Percentiles rank a stretch among this genome's conserved stretches.
phyloP scores from a whole-genome alignment of 2,888 invertebrate genomes.

The Eumacrocentrus americanus region DNA sequence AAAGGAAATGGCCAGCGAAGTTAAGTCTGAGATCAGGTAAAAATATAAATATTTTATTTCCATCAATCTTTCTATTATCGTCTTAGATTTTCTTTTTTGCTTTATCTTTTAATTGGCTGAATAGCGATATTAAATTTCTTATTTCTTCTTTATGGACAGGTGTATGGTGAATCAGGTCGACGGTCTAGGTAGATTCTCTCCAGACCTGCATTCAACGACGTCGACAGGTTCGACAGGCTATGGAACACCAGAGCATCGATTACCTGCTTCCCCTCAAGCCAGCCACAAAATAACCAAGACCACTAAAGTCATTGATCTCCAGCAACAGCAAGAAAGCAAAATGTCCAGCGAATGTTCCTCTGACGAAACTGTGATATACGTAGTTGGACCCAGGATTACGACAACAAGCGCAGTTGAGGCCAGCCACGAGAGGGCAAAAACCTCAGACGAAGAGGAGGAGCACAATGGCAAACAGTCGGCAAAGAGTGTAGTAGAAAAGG shows the following conservation, averaged over 20 bases:
- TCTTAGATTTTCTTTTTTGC: no score
- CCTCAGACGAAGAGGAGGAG: slow-evolving; percentile 34
- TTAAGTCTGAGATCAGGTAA: slow-evolving; percentile 78
- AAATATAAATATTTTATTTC: not conserved
- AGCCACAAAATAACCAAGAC: slow-evolving; percentile 32
- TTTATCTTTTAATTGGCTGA: no score
- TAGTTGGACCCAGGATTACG: slow-evolving; percentile 46
- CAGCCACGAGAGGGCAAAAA: slow-evolving; percentile 31
- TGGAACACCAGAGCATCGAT: slow-evolving; percentile 52
- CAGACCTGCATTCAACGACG: slow-evolving; percentile 29
- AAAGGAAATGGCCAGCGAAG: slow-evolving; percentile 79
- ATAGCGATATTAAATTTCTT: not conserved
- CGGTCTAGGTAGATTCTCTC: slow-evolving; percentile 62
- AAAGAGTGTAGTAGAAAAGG: slow-evolving; percentile 47
- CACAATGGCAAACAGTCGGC: slow-evolving; percentile 28
- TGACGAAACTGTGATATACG: slow-evolving; percentile 61
- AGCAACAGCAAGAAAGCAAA: slow-evolving; percentile 56
- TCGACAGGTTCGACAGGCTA: slow-evolving; percentile 40
- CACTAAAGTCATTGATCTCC: slow-evolving; percentile 51
- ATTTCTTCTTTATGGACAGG: slow-evolving; percentile 37
- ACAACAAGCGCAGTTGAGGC: slow-evolving; percentile 27
- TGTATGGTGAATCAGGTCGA: slow-evolving; percentile 69
- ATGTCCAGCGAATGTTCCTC: slow-evolving; percentile 61
- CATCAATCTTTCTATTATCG: no score
- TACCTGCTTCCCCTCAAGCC: slow-evolving; percentile 32